Evolutionary conservation across 2,113 vertebrate genomes (phyloP), one percentile per base, ranked within the genome.

Genomic region (Psettodes erumei): DNA sequence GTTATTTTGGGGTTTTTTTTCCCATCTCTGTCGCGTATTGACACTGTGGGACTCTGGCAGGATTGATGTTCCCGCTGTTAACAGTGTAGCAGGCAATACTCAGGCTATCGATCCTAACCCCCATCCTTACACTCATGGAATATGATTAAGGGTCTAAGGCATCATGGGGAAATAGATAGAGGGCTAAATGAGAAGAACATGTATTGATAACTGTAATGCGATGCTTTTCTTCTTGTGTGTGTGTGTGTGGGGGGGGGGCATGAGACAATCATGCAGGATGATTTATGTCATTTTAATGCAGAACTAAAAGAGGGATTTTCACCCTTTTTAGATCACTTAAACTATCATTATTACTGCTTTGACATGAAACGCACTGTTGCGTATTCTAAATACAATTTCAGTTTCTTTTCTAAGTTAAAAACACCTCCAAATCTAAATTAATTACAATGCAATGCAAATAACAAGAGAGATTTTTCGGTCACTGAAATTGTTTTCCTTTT

Each of bases 61-160:
- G 85, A 92, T 90, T 87, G 87, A 92, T 92, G 90, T 76, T 79
- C 47, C 16, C 32, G 70, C 7, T 2, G 66, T 77, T 92, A 76
- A 90, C 87, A 88, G 89, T 86, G 75, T 70, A 85, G 76, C 77
- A 74, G 76, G 83, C 84, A 59, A 69, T 85, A 75, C 65, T 84
- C 37, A 40, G 67, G 25, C 64, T 77, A 94, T 94, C 43, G 89
- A 93, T 92, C 79, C 68, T 43, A 62, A 65, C 71, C 74, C 40
- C 62, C 50, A 56, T 82, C 79, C 60, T 25, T 64, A 62, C 82
- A 81, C 35, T 13, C 53, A 47, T 45, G 73, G 73, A 76, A 88
- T 55, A 79, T 82, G 87, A 91, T 85, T 84, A 75, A 83, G 54
- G 27, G 25, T 67, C 79, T 55, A 45, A 50, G 50, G 67, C 79